Evolutionary conservation across 1,140 invertebrate species (phyloP), one percentile per base, ranked within the genome.

Genomic region (Dendrolimus kikuchii): DNA sequence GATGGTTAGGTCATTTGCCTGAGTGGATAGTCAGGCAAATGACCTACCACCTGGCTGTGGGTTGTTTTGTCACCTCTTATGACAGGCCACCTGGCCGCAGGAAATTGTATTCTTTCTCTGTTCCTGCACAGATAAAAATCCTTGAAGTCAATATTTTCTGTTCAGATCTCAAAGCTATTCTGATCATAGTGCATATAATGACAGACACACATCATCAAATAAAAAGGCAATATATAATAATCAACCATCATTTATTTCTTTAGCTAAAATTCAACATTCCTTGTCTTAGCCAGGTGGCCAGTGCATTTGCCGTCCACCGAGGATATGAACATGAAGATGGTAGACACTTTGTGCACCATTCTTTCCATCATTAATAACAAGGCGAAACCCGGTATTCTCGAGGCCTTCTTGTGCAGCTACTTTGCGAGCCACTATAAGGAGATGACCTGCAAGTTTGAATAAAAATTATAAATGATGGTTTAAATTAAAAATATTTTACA

Each of bases 261-360:
- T 23, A 23, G 23, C 23, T 3, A n/a, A 53, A 48, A 40, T 57
- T 56, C 46, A 9, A 51, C 5, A 5, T 37, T 23, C 23, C 36
- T 38, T 42, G 48, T 45, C 37, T 92, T 97, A 99, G 50, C 97
- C 97, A 50, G 98, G 98, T 40, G 98, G 98, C 98, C 98, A 99
- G 47, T 91, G 80, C 91, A 99, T 88, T 89, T 99, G 98, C 44
- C 97, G 89, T 10, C 97, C 98, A 53, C 97, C 98, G 5, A 98
- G 80, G 59, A 98, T 93, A 75, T 98, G 97, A 43, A 98, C 77
- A 86, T 98, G 97, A 9, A 98, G 88, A 86, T 98, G 97, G 81
- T 94, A 98, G 40, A 98, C 96, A 46, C 94, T 96, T 71, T 98
- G 96, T 44, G 92, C 92, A 37, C 96, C 96, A 73, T 62, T 53